These are phyloP conservation scores for Eulemur coronatus DNA, from an alignment of 2,797 vertebrate species.

Conservation along the genomic window DNA sequence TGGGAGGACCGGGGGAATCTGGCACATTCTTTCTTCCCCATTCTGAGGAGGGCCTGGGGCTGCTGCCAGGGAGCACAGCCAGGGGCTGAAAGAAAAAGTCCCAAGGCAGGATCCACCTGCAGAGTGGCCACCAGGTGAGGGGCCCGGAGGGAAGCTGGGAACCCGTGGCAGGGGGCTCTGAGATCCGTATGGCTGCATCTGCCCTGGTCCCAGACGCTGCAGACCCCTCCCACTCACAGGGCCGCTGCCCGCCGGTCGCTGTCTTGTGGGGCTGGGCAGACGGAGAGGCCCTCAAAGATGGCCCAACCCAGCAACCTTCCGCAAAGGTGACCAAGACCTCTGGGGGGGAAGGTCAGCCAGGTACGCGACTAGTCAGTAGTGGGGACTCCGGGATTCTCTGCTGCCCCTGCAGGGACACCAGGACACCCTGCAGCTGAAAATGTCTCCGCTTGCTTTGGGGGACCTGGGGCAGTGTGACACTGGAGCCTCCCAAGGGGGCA, in stretches of 20 bases:
- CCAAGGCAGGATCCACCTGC: fast-evolving
- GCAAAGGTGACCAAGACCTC: fast-evolving
- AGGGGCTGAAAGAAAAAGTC: fast-evolving
- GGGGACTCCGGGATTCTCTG: neutral
- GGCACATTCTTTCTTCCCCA: neutral
- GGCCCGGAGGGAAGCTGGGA: neutral
- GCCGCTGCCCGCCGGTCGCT: fast-evolving
- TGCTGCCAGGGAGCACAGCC: neutral
- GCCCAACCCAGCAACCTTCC: neutral
- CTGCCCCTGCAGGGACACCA: neutral
- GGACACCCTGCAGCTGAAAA: too few species aligned
- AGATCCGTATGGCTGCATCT: neutral
- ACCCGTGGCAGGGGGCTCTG: neutral
- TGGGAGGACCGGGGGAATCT: neutral
- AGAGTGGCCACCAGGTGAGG: too few species aligned
- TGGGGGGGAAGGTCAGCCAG: too few species aligned
- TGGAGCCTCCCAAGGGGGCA: neutral
- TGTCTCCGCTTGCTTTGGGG: fast-evolving
- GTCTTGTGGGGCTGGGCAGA: too few species aligned
- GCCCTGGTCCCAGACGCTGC: neutral
- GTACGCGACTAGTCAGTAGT: neutral
- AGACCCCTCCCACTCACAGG: neutral
- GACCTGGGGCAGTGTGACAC: neutral
- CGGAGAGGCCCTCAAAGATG: neutral
- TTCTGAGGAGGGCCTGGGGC: neutral